Percentiles rank a stretch among this genome's conserved stretches.
phyloP scores from a whole-genome alignment of 2,113 vertebrate genomes.

The Sylvietta virens region DNA sequence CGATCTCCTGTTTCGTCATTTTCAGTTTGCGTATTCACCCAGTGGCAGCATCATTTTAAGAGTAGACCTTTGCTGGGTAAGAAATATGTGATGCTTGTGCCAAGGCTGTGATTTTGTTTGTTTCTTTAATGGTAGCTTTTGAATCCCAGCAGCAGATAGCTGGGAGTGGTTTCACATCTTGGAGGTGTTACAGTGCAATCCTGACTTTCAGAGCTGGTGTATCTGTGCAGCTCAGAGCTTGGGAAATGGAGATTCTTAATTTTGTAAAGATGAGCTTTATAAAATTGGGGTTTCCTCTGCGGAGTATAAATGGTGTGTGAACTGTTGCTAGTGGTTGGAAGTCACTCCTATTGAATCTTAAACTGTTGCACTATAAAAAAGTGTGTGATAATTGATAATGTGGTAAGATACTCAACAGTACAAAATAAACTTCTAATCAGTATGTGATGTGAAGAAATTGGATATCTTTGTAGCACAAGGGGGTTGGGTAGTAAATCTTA shows the following conservation, averaged over 20 bases:
- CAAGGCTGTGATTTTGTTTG: neutral
- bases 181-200: neutral
- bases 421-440: neutral
- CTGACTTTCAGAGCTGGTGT: neutral
- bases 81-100: rapidly evolving
- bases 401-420: neutral
- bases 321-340: neutral
- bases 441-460: neutral
- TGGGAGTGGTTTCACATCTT: neutral
- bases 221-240: neutral
- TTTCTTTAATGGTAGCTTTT: neutral
- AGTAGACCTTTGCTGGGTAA: neutral
- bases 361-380: neutral
- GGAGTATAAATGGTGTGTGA: neutral
- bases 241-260: neutral
- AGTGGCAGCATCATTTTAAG: neutral
- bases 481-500: neutral
- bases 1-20: neutral
- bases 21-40: neutral
- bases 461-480: neutral
- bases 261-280: neutral
- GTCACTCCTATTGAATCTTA: neutral
- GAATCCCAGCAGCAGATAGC: neutral
- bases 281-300: neutral
- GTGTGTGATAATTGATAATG: neutral